Evolutionary conservation across 2,113 vertebrate species (phyloP).

Genomic region (Otolemur garnettii): DNA sequence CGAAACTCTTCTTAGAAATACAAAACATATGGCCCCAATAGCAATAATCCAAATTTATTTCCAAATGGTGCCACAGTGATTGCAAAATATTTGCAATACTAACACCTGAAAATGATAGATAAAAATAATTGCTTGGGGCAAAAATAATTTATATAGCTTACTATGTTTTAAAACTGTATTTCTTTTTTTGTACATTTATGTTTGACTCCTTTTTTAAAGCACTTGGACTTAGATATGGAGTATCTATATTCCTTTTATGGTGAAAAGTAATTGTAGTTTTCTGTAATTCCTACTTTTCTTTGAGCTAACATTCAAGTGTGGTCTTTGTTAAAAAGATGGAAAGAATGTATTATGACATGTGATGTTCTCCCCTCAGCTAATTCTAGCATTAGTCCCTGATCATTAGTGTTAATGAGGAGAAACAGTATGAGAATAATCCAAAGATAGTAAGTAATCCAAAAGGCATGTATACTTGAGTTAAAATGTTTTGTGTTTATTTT

Average conservation of each 20-base stretch:
- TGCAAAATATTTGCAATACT: slow-evolving; percentile 42
- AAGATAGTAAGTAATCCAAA: slow-evolving; percentile 64
- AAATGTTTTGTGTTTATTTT: slow-evolving; percentile 66
- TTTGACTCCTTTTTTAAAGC: background rate
- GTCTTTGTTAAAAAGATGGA: slow-evolving; percentile 58
- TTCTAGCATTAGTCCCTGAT: slow-evolving; percentile 55
- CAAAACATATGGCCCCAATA: slow-evolving; percentile 62
- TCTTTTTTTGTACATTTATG: background rate
- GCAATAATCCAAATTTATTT: slow-evolving; percentile 35
- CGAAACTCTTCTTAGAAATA: slow-evolving; percentile 69
- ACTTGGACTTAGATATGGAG: background rate
- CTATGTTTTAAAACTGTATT: slow-evolving; percentile 6
- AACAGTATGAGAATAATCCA: slow-evolving; percentile 32
- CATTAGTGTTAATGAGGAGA: slow-evolving; percentile 63
- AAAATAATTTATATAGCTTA: background rate
- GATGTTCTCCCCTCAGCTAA: slow-evolving; percentile 51
- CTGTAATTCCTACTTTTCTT: background rate
- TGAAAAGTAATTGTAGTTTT: slow-evolving; percentile 11
- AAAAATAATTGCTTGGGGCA: background rate
- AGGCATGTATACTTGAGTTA: slow-evolving; percentile 25
- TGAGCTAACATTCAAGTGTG: slow-evolving; percentile 13
- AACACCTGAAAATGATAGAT: background rate
- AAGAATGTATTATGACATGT: slow-evolving; percentile 63
- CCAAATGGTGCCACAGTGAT: background rate
- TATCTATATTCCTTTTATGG: background rate